Percentiles rank a stretch among this genome's conserved stretches.
phyloP scores from a whole-genome alignment of 2,888 invertebrate genomes.

The Leptodirus hochenwartii region DNA sequence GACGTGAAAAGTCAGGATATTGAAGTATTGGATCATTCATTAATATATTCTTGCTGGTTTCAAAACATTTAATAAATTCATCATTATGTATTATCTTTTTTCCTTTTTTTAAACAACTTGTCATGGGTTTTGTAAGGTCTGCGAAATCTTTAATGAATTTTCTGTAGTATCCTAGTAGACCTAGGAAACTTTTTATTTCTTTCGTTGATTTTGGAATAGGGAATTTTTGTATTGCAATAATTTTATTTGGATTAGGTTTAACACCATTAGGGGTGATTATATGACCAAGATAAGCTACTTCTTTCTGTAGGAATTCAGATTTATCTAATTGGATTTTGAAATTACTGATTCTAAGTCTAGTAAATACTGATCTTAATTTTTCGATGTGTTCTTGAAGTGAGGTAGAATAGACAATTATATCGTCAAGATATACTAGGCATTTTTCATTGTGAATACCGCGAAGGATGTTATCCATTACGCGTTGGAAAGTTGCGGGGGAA shows the following conservation, averaged over 20 bases:
- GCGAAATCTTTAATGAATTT: conserved; percentile 8
- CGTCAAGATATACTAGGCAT: conserved; percentile 21
- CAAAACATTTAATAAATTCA: conserved; percentile 1
- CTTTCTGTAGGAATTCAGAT: too few species aligned
- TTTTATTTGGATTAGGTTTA: too few species aligned
- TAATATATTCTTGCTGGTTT: conserved; percentile 4
- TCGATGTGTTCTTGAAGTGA: conserved; percentile 13
- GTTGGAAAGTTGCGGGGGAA: conserved; percentile 12
- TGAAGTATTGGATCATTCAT: conserved; percentile 6
- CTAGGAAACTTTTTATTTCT: too few species aligned
- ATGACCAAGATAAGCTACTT: too few species aligned
- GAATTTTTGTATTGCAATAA: too few species aligned
- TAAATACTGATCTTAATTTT: conserved; percentile 10
- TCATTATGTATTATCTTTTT: too few species aligned
- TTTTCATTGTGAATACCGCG: conserved; percentile 18
- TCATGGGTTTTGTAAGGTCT: conserved; percentile 5
- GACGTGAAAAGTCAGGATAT: conserved; percentile 13
- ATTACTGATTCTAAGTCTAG: conserved; percentile 8
- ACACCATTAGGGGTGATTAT: too few species aligned
- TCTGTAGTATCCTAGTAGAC: too few species aligned
- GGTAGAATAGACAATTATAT: conserved; percentile 17
- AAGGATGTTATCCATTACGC: conserved; percentile 17
- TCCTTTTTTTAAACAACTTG: conserved; percentile 9
- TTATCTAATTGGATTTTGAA: conserved; percentile 12
- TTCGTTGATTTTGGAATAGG: too few species aligned